Conservation (phyloP, 1,140 invertebrate species). For the Drosophila willistoni region DNA sequence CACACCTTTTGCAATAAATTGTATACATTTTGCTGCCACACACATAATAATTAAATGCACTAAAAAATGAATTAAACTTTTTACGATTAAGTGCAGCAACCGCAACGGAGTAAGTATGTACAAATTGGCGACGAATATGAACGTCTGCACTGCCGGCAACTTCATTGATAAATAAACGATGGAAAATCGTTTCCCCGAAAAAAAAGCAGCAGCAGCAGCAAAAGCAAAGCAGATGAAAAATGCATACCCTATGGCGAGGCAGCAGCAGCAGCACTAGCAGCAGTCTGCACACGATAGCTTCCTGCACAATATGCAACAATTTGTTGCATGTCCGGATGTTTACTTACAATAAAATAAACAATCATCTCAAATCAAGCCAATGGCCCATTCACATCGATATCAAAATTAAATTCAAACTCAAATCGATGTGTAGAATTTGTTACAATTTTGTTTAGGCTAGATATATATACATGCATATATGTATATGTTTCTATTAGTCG, state of each 20-base stretch:
- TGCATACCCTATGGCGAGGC: conserved; percentile 59
- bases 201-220: neutral
- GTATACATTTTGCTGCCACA: conserved; percentile 62
- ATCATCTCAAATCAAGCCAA: conserved; percentile 37
- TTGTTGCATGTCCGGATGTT: conserved; percentile 79
- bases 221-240: conserved; percentile 37
- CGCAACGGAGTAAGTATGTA: conserved; percentile 18
- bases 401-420: conserved; percentile 48
- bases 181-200: conserved; percentile 43
- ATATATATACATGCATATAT: too few species aligned
- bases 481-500: conserved; percentile 25
- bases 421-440: conserved; percentile 57
- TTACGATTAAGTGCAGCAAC: conserved; percentile 36
- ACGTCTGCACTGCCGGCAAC: conserved; percentile 72
- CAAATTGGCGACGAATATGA: conserved; percentile 30
- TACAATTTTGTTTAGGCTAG: conserved; percentile 61
- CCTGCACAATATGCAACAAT: conserved; percentile 78
- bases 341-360: conserved; percentile 80
- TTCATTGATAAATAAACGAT: conserved; percentile 77
- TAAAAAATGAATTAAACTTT: conserved; percentile 65
- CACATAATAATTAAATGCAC: conserved; percentile 71
- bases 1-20: conserved; percentile 79
- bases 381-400: conserved; percentile 55
- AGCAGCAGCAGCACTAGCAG: conserved; percentile 31
- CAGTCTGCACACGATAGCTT: conserved; percentile 48